Conservation (phyloP, 2,888 invertebrate genomes). For the Magallana nippona region DNA sequence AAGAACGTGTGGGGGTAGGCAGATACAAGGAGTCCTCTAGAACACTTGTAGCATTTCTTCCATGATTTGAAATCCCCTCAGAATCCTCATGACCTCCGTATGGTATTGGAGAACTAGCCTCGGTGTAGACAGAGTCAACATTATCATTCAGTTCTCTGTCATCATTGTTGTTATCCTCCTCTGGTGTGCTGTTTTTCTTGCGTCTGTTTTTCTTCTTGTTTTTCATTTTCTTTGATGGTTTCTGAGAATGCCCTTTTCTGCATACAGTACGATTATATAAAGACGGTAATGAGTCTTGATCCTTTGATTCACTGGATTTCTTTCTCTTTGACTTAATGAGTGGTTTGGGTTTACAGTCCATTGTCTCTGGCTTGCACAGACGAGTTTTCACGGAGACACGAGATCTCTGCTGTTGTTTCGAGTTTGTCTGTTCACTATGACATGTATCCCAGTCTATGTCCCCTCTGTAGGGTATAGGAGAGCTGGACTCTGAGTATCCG, state of each 20-base stretch:
- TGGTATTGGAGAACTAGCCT: conserved; percentile 1
- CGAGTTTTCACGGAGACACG: not conserved
- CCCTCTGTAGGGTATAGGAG: not conserved
- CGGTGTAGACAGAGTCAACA: not conserved
- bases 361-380: not conserved
- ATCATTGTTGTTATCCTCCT: not conserved
- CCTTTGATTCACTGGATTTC: not conserved
- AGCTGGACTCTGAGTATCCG: not conserved
- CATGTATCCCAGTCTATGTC: too few relatives aligned
- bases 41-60: not conserved
- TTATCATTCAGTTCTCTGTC: not conserved
- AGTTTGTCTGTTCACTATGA: too few relatives aligned
- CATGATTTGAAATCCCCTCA: not conserved
- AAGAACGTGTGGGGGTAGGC: not conserved
- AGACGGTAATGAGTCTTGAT: not conserved
- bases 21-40: not conserved
- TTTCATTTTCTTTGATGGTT: conserved; percentile 6
- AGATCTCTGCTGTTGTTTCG: not conserved
- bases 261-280: not conserved
- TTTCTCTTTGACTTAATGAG: too few relatives aligned
- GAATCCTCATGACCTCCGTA: not conserved
- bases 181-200: not conserved
- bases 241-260: not conserved
- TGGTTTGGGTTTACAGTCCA: not conserved
- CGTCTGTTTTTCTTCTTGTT: conserved; percentile 9